phyloP scores from a whole-genome alignment of 2,888 invertebrate species.

The Heteromurus nitidus region DNA sequence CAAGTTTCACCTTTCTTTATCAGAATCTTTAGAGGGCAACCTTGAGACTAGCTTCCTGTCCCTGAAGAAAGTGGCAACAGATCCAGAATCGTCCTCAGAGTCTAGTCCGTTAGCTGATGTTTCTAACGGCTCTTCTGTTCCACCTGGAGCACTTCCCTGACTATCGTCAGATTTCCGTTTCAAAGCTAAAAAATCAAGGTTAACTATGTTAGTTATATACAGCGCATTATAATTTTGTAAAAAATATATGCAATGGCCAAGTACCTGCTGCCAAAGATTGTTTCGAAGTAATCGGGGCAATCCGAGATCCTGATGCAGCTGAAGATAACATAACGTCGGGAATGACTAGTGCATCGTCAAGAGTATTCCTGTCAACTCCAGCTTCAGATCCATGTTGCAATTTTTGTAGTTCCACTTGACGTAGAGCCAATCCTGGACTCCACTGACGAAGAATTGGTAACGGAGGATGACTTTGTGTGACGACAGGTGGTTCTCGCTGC shows the following conservation, averaged over 20 bases:
- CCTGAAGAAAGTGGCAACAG: conserved; percentile 35
- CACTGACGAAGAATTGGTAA: neutral
- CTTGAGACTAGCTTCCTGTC: conserved; percentile 15
- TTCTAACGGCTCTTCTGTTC: conserved; percentile 31
- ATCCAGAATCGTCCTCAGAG: conserved; percentile 4
- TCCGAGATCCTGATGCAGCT: too few species aligned
- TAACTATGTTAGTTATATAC: too few species aligned
- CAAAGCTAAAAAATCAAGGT: neutral
- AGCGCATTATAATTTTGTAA: too few species aligned
- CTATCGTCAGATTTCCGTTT: neutral
- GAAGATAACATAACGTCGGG: neutral
- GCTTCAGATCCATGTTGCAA: neutral
- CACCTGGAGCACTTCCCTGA: neutral
- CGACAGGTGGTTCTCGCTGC: neutral
- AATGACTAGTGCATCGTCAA: conserved; percentile 4
- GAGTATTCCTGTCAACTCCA: neutral
- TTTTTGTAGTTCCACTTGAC: neutral
- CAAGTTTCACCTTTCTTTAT: neutral
- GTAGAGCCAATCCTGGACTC: neutral
- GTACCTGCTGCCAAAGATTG: neutral
- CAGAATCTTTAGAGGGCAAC: neutral
- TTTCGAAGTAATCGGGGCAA: neutral
- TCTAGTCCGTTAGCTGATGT: conserved; percentile 30
- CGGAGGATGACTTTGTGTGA: neutral
- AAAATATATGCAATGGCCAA: neutral